A percentile compares a stretch with the other conserved stretches of the same genome.
Evolutionary conservation across 1,140 invertebrate species (phyloP).

Genomic region (Lanistes nyassanus): DNA sequence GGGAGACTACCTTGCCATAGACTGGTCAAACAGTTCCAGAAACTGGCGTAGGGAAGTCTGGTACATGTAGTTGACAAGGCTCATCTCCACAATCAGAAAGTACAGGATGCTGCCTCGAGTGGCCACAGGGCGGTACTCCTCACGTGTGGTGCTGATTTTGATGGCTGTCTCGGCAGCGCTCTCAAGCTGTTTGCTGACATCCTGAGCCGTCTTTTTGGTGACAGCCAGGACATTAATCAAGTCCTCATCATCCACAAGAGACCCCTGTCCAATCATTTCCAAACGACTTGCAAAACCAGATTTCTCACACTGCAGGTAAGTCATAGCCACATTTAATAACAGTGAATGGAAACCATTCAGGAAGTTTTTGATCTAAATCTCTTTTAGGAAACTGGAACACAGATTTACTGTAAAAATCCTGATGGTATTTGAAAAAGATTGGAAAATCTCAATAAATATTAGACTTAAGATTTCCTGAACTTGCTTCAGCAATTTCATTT

Average conservation of each 20-base stretch:
- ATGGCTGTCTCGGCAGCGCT: constrained; percentile 91
- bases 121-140: constrained; percentile 94
- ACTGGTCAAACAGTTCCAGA: constrained; percentile 90
- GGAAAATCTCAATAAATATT: no score
- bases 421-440: no score
- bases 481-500: no score
- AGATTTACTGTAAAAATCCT: no score
- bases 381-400: no score
- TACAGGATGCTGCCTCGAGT: constrained; percentile 93
- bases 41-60: constrained; percentile 96
- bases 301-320: not conserved
- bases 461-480: no score
- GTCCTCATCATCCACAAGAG: constrained; percentile 94
- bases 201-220: constrained; percentile 87
- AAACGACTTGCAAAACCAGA: not conserved
- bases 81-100: constrained; percentile 97
- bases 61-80: constrained; percentile 96
- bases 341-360: no score
- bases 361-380: no score
- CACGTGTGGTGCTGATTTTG: constrained; percentile 91
- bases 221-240: constrained; percentile 90
- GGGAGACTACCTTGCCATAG: constrained; percentile 72
- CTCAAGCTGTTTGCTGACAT: constrained; percentile 91
- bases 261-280: constrained; percentile 73
- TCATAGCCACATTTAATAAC: no score